Conservation (phyloP, 2,888 invertebrate genomes). For the Drosophila longiperda region DNA sequence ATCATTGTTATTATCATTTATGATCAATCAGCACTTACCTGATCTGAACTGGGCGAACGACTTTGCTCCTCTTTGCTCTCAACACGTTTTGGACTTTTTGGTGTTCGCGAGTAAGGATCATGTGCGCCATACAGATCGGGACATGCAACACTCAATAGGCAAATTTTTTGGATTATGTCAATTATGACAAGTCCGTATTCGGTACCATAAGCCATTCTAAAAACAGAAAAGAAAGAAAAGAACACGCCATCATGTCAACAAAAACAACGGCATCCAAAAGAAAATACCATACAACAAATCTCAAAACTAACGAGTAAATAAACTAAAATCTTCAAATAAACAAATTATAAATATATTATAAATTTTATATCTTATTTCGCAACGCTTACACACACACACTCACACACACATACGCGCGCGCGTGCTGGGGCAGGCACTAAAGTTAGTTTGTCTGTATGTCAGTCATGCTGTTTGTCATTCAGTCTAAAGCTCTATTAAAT, state of each 20-base stretch:
- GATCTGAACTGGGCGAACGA: constrained; percentile 94
- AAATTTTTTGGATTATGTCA: constrained; percentile 96
- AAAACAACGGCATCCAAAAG: constrained; percentile 54
- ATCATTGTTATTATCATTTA: constrained; percentile 21
- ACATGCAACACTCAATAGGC: constrained; percentile 94
- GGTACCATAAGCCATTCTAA: constrained; percentile 98
- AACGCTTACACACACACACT: constrained; percentile 25
- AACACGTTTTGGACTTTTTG: constrained; percentile 90
- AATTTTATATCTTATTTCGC: not conserved
- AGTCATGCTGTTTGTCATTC: constrained; percentile 17
- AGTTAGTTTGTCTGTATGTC: constrained; percentile 32
- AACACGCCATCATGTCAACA: constrained; percentile 61
- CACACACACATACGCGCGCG: constrained; percentile 47
- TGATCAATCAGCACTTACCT: constrained; percentile 87
- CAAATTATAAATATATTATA: constrained; percentile 3
- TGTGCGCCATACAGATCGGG: constrained; percentile 95
- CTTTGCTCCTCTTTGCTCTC: constrained; percentile 87
- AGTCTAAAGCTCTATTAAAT: constrained; percentile 30
- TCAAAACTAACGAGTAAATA: constrained; percentile 4
- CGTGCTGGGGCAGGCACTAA: constrained; percentile 68
- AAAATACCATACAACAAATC: constrained; percentile 12
- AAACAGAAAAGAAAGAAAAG: constrained; percentile 56
- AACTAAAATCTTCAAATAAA: not conserved
- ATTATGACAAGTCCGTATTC: constrained; percentile 97
- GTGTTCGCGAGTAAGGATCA: constrained; percentile 93